A percentile compares a stretch with the other conserved stretches of the same genome.
Evolutionary conservation across 1,140 invertebrate species (phyloP).

Genomic region (Sarcophaga peregrina): DNA sequence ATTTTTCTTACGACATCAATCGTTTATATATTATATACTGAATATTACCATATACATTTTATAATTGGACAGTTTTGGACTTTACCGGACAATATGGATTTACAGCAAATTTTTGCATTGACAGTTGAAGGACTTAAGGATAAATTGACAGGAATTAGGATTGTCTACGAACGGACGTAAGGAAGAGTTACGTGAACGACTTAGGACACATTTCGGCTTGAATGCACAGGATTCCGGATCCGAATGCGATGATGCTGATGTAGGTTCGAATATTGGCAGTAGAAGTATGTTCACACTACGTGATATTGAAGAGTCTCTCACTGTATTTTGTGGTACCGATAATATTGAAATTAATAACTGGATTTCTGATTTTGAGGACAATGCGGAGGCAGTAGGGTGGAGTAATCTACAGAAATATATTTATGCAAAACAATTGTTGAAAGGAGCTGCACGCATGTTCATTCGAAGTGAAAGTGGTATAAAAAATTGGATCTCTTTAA

Average conservation of each 20-base stretch:
- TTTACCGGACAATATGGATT: neutral
- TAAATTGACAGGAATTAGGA: neutral
- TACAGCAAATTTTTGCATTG: neutral
- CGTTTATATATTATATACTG: no score
- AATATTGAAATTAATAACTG: slow-evolving; percentile 37
- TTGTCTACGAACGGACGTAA: neutral
- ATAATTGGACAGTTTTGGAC: neutral
- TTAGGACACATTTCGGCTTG: neutral
- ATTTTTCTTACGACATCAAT: no score
- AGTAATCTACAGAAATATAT: slow-evolving; percentile 4
- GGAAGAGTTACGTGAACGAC: neutral
- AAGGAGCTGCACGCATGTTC: neutral
- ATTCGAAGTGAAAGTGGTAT: neutral
- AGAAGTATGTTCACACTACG: slow-evolving; percentile 35
- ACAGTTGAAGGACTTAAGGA: neutral
- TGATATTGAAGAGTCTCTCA: slow-evolving; percentile 43
- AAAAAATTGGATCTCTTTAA: neutral
- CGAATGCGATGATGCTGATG: neutral
- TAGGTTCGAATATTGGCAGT: neutral
- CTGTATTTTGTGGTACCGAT: slow-evolving; percentile 41
- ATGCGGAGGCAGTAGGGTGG: slow-evolving; percentile 26
- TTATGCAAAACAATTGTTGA: slow-evolving; percentile 28
- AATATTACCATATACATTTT: slow-evolving; percentile 10
- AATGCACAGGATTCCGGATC: neutral
- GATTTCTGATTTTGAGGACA: slow-evolving; percentile 45